These are phyloP conservation scores for Calephelis virginiensis DNA, from an alignment of 1,140 invertebrate genomes.

Conservation along the genomic window DNA sequence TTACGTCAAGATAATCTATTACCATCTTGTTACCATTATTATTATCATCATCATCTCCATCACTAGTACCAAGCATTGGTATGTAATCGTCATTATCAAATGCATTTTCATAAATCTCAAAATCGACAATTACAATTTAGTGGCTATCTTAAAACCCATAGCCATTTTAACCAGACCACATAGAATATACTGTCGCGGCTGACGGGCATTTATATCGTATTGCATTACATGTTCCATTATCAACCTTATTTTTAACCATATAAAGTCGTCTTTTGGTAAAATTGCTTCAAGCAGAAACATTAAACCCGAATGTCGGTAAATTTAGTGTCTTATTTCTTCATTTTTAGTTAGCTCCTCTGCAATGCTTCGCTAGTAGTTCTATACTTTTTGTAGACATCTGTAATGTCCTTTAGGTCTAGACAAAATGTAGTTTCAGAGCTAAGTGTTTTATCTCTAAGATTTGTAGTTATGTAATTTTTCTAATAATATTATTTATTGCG, in stretches of 20 bases:
- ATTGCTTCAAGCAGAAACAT: conserved; percentile 44
- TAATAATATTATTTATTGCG: conserved; percentile 25
- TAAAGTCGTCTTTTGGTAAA: conserved; percentile 42
- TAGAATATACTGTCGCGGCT: conserved; percentile 50
- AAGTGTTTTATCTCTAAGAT: conserved; percentile 8
- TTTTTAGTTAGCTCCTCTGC: conserved; percentile 70
- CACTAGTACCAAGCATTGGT: neutral
- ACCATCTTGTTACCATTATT: neutral
- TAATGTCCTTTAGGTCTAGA: conserved; percentile 29
- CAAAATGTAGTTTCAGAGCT: conserved; percentile 17
- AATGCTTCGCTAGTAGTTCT: conserved; percentile 57
- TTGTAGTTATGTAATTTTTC: conserved; percentile 13
- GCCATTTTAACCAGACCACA: conserved; percentile 45
- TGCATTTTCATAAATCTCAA: conserved; percentile 15
- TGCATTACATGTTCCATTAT: conserved; percentile 36
- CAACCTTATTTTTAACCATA: conserved; percentile 35
- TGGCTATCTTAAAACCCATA: conserved; percentile 38
- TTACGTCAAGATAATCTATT: neutral
- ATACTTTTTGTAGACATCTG: conserved; percentile 30
- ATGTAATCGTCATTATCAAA: neutral
- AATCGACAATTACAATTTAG: conserved; percentile 29
- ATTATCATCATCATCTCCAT: neutral
- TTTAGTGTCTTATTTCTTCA: conserved; percentile 69
- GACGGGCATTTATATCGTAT: conserved; percentile 46
- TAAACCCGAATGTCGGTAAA: conserved; percentile 70